Percentiles rank a stretch among this genome's conserved stretches.
Evolutionary conservation across 1,140 invertebrate genomes (phyloP).

Genomic region (Polypedilum vanderplanki): DNA sequence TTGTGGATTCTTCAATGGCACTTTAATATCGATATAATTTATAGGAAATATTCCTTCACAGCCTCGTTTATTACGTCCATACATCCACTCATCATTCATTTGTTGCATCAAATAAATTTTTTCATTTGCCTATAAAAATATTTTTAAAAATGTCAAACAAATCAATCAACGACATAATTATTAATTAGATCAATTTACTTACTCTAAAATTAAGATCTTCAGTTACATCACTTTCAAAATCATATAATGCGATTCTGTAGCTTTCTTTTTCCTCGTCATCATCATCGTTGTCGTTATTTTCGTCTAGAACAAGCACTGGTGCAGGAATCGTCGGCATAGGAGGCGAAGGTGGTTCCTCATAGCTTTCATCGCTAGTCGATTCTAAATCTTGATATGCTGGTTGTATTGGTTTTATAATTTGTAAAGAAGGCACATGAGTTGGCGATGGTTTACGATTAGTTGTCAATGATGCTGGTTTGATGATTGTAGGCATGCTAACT

Average conservation of each 20-base stretch:
- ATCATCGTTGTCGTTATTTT: conserved; percentile 32
- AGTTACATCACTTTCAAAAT: conserved; percentile 60
- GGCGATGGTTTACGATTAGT: conserved; percentile 30
- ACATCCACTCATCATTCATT: conserved; percentile 73
- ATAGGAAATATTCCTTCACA: conserved; percentile 72
- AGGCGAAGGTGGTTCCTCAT: conserved; percentile 48
- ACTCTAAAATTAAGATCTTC: conserved; percentile 69
- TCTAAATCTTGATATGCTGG: not conserved
- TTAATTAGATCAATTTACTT: conserved; percentile 36
- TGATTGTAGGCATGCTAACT: conserved; percentile 58
- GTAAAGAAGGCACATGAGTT: not conserved
- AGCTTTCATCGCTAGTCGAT: not conserved
- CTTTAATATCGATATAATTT: conserved; percentile 68
- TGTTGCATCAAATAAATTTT: conserved; percentile 58
- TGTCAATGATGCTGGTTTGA: conserved; percentile 46
- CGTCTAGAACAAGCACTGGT: conserved; percentile 45
- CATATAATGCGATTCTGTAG: conserved; percentile 65
- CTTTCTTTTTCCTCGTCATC: conserved; percentile 45
- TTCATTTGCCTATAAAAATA: conserved; percentile 56
- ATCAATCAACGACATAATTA: conserved; percentile 30
- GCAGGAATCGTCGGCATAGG: conserved; percentile 71
- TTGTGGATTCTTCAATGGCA: conserved; percentile 52
- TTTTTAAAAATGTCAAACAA: conserved; percentile 27
- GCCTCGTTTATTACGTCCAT: conserved; percentile 55
- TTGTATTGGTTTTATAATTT: not conserved